A percentile compares a stretch with the other conserved stretches of the same genome.
phyloP scores from a whole-genome alignment of 2,888 invertebrate genomes.

The Sminthurides aquaticus region DNA sequence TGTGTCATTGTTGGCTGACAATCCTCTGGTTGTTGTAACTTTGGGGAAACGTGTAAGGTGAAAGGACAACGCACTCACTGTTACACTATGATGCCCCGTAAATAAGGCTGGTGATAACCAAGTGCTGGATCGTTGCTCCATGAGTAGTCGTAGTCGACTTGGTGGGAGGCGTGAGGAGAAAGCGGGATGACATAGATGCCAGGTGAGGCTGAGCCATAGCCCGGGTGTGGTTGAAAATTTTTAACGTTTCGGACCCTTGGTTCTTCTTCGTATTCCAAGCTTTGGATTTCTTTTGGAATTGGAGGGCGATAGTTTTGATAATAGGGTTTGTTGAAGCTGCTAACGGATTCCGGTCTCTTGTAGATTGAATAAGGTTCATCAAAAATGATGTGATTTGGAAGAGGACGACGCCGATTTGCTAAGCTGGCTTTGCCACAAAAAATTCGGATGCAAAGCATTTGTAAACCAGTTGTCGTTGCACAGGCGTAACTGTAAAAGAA shows the following conservation, averaged over 20 bases:
- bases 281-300: background rate
- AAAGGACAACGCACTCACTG: too few species aligned
- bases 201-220: background rate
- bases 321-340: background rate
- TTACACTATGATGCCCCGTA: constrained; percentile 1
- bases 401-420: background rate
- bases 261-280: background rate
- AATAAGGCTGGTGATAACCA: background rate
- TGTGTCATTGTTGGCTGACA: too few species aligned
- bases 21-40: too few species aligned
- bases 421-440: background rate
- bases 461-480: background rate
- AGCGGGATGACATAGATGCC: background rate
- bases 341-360: background rate
- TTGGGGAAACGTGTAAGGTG: too few species aligned
- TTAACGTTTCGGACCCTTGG: background rate
- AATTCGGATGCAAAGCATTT: background rate
- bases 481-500: background rate
- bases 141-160: background rate
- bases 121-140: background rate
- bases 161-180: background rate
- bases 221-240: background rate
- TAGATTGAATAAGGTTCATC: background rate
- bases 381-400: background rate
- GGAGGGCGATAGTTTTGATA: background rate